A percentile compares a stretch with the other conserved stretches of the same genome.
Evolutionary conservation across 2,797 vertebrate species (phyloP).

Genomic region (Florisuga fusca): DNA sequence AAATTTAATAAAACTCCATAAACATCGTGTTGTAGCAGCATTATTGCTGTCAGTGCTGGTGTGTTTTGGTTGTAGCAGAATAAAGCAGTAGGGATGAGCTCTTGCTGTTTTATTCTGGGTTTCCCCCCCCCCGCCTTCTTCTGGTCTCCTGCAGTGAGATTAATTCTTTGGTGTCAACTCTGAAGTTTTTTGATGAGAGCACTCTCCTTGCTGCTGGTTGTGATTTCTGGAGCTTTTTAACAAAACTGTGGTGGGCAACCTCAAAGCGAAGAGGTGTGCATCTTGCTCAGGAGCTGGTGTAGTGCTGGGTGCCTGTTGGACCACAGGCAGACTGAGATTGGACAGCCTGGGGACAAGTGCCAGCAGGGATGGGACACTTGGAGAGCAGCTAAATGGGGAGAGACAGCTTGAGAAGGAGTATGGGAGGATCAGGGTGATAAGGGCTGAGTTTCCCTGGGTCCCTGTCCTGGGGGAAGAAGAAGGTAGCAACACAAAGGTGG

Average conservation of each 20-base stretch:
- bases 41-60: background rate
- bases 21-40: background rate
- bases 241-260: background rate
- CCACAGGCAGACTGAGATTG: accelerated
- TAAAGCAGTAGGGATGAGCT: background rate
- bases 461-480: background rate
- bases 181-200: background rate
- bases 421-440: accelerated
- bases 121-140: background rate
- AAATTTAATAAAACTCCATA: background rate
- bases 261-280: accelerated
- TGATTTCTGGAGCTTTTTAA: background rate
- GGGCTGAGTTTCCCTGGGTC: background rate
- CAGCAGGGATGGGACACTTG: background rate
- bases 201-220: accelerated
- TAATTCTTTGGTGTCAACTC: background rate
- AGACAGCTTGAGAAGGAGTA: background rate
- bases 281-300: background rate
- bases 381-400: background rate
- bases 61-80: background rate
- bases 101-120: background rate
- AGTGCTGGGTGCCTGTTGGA: accelerated
- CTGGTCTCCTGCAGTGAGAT: background rate
- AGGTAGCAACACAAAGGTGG: background rate
- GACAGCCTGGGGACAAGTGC: background rate